phyloP scores from a whole-genome alignment of 2,888 invertebrate species.

The Pterobdella sp. region DNA sequence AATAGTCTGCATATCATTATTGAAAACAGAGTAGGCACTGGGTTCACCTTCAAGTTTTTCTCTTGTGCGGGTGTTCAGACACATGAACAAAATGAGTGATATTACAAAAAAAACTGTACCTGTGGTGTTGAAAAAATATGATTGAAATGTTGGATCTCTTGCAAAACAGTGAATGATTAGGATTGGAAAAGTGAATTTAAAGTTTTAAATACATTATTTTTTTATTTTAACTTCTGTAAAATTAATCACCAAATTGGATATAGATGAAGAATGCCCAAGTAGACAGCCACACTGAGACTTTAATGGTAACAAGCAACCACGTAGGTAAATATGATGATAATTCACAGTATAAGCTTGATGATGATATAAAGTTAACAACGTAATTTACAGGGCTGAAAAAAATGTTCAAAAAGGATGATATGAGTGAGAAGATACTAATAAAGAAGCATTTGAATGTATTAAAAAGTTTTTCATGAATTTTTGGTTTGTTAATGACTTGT shows the following conservation, averaged over 20 bases:
- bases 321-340: not conserved
- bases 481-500: no score
- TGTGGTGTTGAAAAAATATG: not conserved
- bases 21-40: constrained; percentile 26
- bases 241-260: not conserved
- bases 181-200: no score
- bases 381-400: no score
- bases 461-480: no score
- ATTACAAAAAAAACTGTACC: constrained; percentile 4
- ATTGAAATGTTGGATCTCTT: not conserved
- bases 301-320: not conserved
- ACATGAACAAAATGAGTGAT: constrained; percentile 19
- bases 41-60: constrained; percentile 19
- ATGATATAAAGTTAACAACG: no score
- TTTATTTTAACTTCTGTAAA: not conserved
- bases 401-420: no score
- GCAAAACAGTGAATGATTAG: no score
- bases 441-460: no score
- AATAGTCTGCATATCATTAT: constrained; percentile 10
- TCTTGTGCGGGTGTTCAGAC: constrained; percentile 20
- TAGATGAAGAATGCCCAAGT: not conserved
- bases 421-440: no score
- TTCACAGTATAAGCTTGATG: not conserved
- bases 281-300: not conserved
- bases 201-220: no score